These are phyloP conservation scores for Pecten maximus DNA, from an alignment of 2,888 invertebrate species.

Conservation along the genomic window DNA sequence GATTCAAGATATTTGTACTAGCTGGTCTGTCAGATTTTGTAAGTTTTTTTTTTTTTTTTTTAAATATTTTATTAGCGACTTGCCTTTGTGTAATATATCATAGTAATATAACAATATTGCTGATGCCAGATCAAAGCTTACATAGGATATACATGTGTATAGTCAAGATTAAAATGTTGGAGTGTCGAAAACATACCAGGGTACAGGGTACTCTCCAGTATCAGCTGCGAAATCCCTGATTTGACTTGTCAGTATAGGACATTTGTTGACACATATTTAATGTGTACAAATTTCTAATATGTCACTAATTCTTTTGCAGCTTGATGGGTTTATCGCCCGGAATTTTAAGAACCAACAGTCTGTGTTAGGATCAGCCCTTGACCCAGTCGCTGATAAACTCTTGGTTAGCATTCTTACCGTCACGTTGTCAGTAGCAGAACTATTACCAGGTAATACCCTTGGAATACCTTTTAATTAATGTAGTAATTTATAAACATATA, in stretches of 20 bases:
- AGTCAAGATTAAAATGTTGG: no score
- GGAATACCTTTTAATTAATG: no score
- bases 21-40: conserved; percentile 97
- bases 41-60: conserved; percentile 79
- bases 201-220: no score
- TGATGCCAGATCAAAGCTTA: no score
- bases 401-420: conserved; percentile 94
- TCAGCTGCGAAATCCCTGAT: no score
- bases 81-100: no score
- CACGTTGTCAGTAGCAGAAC: conserved; percentile 91
- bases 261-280: background rate
- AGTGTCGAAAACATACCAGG: no score
- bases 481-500: no score
- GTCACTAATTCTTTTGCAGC: conserved; percentile 84
- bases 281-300: background rate
- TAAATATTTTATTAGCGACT: no score
- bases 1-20: conserved; percentile 90
- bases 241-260: no score
- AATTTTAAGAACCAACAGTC: conserved; percentile 95
- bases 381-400: conserved; percentile 98
- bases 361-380: conserved; percentile 95
- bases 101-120: no score
- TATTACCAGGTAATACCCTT: conserved; percentile 89
- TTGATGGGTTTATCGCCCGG: conserved; percentile 98
- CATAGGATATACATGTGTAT: no score